These are phyloP conservation scores for Thysanoteuthis rhombus DNA, from an alignment of 2,888 invertebrate genomes.

Conservation along the genomic window DNA sequence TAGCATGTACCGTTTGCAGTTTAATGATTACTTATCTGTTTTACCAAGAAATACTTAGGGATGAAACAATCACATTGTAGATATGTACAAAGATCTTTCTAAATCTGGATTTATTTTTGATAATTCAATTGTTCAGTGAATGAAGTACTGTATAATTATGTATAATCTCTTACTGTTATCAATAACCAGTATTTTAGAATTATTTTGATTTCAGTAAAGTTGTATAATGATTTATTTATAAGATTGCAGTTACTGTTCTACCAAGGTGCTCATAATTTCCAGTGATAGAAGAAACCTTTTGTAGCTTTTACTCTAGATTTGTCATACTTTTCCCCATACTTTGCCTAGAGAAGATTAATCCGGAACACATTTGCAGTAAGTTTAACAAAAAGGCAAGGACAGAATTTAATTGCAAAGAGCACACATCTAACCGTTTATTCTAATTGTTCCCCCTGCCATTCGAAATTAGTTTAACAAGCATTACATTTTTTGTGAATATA, in stretches of 20 bases:
- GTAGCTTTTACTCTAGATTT: background rate
- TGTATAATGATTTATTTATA: background rate
- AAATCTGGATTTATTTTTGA: constrained; percentile 28
- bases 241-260: constrained; percentile 18
- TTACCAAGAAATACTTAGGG: constrained; percentile 1
- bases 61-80: constrained; percentile 20
- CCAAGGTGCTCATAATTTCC: background rate
- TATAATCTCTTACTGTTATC: background rate
- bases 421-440: background rate
- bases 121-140: constrained; percentile 23
- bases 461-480: background rate
- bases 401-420: background rate
- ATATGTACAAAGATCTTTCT: constrained; percentile 28
- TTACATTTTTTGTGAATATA: background rate
- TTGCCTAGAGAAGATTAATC: constrained; percentile 1
- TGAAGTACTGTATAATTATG: constrained; percentile 20
- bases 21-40: background rate
- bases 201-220: constrained; percentile 16
- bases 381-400: constrained; percentile 12
- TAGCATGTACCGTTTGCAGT: constrained; percentile 19
- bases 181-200: background rate
- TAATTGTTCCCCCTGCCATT: background rate
- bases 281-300: background rate
- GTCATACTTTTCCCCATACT: background rate
- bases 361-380: background rate